A percentile compares a stretch with the other conserved stretches of the same genome.
These are phyloP conservation scores for Ischnus inquisitorius DNA, from an alignment of 2,888 invertebrate species.

Conservation along the genomic window DNA sequence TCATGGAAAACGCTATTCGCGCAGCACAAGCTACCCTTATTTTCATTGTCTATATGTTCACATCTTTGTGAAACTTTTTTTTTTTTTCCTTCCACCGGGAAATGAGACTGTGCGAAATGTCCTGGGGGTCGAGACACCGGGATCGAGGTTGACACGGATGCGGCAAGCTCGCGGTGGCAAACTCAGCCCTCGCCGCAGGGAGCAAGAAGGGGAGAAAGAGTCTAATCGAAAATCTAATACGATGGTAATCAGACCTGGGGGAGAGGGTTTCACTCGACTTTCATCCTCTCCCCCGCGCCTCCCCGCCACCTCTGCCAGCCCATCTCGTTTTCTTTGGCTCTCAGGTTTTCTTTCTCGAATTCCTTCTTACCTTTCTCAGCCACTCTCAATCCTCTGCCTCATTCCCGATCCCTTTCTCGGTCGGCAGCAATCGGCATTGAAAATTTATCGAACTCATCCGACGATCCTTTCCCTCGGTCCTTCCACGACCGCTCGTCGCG, in stretches of 20 bases:
- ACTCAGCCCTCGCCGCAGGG: constrained; percentile 19
- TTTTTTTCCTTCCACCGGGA: not conserved
- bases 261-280: constrained; percentile 68
- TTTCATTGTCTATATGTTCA: not conserved
- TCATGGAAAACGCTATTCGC: constrained; percentile 24
- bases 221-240: constrained; percentile 82
- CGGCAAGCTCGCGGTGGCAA: constrained; percentile 5
- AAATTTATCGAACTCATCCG: constrained; percentile 78
- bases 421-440: constrained; percentile 71
- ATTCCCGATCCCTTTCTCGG: not conserved
- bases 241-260: constrained; percentile 79
- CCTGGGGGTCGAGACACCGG: constrained; percentile 12
- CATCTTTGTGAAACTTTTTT: not conserved
- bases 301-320: constrained; percentile 48
- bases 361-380: constrained; percentile 2
- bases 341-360: constrained; percentile 13
- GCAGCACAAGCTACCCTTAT: not conserved
- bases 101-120: constrained; percentile 18
- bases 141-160: constrained; percentile 16
- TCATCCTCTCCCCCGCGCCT: constrained; percentile 58
- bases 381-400: not conserved
- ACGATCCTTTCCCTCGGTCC: not conserved
- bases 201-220: constrained; percentile 58
- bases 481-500: constrained; percentile 38
- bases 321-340: constrained; percentile 59